Percentiles rank a stretch among this genome's conserved stretches.
Conservation (phyloP, 2,797 vertebrate species). For the Gymnoscopelus microlampas region DNA sequence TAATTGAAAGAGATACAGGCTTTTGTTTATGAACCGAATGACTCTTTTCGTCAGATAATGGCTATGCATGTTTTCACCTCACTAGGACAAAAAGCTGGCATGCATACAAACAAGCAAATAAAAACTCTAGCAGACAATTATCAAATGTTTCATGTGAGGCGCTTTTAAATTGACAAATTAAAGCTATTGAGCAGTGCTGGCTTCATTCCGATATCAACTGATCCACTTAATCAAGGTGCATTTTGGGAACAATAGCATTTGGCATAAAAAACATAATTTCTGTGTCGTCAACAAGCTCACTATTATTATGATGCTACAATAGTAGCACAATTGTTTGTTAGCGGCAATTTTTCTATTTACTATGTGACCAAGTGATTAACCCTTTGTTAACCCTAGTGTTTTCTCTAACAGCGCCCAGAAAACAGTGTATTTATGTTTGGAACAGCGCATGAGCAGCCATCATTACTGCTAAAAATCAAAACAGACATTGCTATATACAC, state of each 20-base stretch:
- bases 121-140: conserved; percentile 52
- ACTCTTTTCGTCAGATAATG: conserved; percentile 60
- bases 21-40: conserved; percentile 43
- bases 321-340: conserved; percentile 5
- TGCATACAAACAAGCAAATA: conserved; percentile 53
- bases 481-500: no score
- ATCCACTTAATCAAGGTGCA: conserved; percentile 45
- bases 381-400: not conserved
- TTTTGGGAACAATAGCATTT: conserved; percentile 41
- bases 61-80: conserved; percentile 68
- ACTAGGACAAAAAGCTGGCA: conserved; percentile 42
- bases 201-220: conserved; percentile 32
- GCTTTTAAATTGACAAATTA: conserved; percentile 55
- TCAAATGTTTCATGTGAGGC: conserved; percentile 50
- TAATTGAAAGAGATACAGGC: conserved; percentile 59
- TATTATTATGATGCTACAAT: conserved; percentile 8
- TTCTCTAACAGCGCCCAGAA: not conserved
- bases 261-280: conserved; percentile 13
- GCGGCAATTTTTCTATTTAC: not conserved
- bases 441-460: no score
- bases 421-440: not conserved
- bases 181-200: conserved; percentile 24
- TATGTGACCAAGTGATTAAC: not conserved
- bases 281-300: not conserved
- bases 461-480: no score